These are phyloP conservation scores for Tenualosa thibaudeaui DNA, from an alignment of 2,797 vertebrate genomes.

Conservation along the genomic window DNA sequence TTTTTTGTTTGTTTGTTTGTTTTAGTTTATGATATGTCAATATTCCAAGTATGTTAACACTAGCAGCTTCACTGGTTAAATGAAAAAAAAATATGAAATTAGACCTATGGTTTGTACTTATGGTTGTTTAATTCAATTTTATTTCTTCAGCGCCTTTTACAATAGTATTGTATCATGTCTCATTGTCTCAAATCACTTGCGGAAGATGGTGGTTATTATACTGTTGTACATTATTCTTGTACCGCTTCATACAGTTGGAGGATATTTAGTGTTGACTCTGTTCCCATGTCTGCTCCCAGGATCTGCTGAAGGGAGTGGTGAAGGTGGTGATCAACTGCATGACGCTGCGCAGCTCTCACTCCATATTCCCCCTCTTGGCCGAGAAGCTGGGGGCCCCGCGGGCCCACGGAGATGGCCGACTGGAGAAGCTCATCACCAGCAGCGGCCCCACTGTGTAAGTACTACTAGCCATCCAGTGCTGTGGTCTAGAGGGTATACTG, in stretches of 20 bases:
- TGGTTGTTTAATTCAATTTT: too few relatives aligned
- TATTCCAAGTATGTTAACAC: neutral
- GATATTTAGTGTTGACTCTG: neutral
- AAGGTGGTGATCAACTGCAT: conserved; percentile 90
- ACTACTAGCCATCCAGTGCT: too few relatives aligned
- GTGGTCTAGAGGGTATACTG: too few relatives aligned
- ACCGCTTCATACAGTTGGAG: neutral
- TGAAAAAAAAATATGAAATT: too few relatives aligned
- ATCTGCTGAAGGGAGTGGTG: conserved; percentile 68
- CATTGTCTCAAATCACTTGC: too few relatives aligned
- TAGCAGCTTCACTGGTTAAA: neutral
- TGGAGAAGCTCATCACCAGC: conserved; percentile 80
- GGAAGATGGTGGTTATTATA: neutral
- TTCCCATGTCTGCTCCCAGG: conserved; percentile 61
- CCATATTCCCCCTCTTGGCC: conserved; percentile 83
- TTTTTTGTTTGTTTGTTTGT: too few relatives aligned
- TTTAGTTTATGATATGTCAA: too few relatives aligned
- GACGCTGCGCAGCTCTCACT: conserved; percentile 83
- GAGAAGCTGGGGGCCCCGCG: conserved; percentile 73
- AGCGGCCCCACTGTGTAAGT: conserved; percentile 87
- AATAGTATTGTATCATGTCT: too few relatives aligned
- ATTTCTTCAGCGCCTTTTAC: too few relatives aligned
- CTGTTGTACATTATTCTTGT: neutral
- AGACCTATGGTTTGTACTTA: too few relatives aligned
- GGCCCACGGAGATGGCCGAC: conserved; percentile 54